Base-by-base conservation (phyloP, 1,140 invertebrate species). In the Drosophila littoralis region DNA sequence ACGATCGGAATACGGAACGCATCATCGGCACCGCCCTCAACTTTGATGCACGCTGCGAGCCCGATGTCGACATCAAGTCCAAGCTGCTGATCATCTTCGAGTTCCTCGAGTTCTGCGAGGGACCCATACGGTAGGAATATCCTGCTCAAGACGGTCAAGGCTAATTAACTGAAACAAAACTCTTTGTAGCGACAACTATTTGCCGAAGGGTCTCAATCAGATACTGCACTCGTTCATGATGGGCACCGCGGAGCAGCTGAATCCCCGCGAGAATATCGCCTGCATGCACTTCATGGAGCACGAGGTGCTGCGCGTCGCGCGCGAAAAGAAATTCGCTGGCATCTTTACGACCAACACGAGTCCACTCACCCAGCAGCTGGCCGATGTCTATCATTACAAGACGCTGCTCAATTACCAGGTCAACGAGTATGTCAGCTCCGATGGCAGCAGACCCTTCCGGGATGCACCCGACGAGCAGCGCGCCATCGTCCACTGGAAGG, bases 341-440 rank as follows among this genome's bases (percentile, higher is more conserved):
- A 95, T 97, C 17, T 95, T 97, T 66, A 97, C 97, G 1, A 97
- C 96, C 1, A 97, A 97, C 85, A 97, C 97, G 6, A 97, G 95
- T 91, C 96, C 96, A 0, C 92, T 97, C 12, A 98, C 97, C 28
- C 81, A 92, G 95, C 96, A 97, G 96, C 93, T 97, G 22, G 96
- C 95, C 1, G 96, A 97, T 75, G 94, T 97, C n/a, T 95, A 96
- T 55, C 95, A 95, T n/a, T 97, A 97, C 84, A 93, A 97, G 93
- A 95, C 94, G 1, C 92, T 97, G 63, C 85, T 95, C 33, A 95
- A 96, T 84, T 97, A 95, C 88, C 96, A 97, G 93, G 95, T 97
- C 6, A 97, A 97, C 81, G 93, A 95, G 81, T 97, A 95, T 85
- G 93, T 95, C 1, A 94, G 95, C 46, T 89, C 93, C 1, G 95